Evolutionary conservation across 2,888 invertebrate genomes (phyloP), one percentile per base, ranked within the genome.

Genomic region (Drosophila maculinotata): DNA sequence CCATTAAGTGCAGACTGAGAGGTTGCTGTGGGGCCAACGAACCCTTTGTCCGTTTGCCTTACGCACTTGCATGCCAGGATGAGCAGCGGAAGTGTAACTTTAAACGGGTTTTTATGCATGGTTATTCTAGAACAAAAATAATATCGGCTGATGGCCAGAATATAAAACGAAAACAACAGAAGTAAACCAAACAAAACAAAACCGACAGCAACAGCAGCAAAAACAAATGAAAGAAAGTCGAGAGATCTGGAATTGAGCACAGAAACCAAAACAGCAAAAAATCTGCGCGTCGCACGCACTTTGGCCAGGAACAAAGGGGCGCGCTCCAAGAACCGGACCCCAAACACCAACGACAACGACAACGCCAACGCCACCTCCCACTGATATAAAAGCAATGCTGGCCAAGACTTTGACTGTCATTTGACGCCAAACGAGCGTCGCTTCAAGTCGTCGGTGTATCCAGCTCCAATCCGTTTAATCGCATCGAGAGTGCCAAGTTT

Each of bases 291-390:
- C 33, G 45, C 76, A 82, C 89, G 84, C 87, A 79, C 71, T 59
- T 71, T 76, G 78, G 89, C 53, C 88, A 86, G 88, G 89, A 78
- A 78, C 88, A 86, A 86, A 88, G 79, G 52, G 85, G 72, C 81
- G 69, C 52, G 58, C 41, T 71, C 70, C 65, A 86, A 86, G 79
- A 76, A 79, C 82, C 76, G 79, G 88, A 76, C 76, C 66, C 51
- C 52, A 59, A 33, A 39, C 35, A 30, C 39, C 41, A 53, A 28
- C 30, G 45, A 36, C 62, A 56, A 25, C 26, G 60, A 45, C 51
- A 48, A 28, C 30, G 45, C 41, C 62, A 56, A 25, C 26, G 60
- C 49, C 51, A 48, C 35, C 35, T 35, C 72, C 85, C 58, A 62
- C 81, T 69, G 60, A 59, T 85, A 87, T 87, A 87, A 88, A 87